Conservation (phyloP, 2,797 vertebrate genomes). For the Lates japonicus region DNA sequence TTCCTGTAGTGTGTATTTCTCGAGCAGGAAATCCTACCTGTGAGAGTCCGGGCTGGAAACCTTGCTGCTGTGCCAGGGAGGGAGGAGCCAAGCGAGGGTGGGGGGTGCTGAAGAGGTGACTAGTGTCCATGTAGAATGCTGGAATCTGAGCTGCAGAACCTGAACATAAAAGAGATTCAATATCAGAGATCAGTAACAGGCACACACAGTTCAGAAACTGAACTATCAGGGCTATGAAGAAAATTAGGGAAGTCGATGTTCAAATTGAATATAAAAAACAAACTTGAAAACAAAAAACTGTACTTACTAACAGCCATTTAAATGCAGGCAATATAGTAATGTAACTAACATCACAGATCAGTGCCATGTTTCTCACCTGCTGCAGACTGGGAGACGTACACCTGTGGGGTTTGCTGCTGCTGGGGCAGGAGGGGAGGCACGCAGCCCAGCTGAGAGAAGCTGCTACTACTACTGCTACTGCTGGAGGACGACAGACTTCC, state of each 20-base stretch:
- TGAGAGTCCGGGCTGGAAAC: slow-evolving; percentile 97
- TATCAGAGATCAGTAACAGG: not conserved
- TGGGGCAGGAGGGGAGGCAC: slow-evolving; percentile 95
- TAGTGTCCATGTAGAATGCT: slow-evolving; percentile 99
- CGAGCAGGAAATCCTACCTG: slow-evolving; percentile 86
- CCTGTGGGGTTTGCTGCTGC: slow-evolving; percentile 96
- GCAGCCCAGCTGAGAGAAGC: slow-evolving; percentile 96
- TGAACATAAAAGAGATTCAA: slow-evolving; percentile 44
- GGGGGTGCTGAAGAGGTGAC: slow-evolving; percentile 96
- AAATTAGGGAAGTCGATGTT: not conserved
- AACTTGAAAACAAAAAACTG: not conserved
- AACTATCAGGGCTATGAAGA: not conserved
- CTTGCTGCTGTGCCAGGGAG: slow-evolving; percentile 95
- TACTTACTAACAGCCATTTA: not conserved
- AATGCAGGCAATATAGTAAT: not conserved
- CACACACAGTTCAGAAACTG: not conserved
- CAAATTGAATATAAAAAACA: not conserved
- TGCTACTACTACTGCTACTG: slow-evolving; percentile 82
- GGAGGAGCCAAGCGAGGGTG: slow-evolving; percentile 96
- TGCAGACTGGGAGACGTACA: slow-evolving; percentile 98
- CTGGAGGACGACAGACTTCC: slow-evolving; percentile 88
- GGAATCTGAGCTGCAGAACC: slow-evolving; percentile 95
- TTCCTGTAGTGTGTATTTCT: not conserved
- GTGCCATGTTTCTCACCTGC: slow-evolving; percentile 88
- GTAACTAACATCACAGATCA: not conserved